phyloP scores from a whole-genome alignment of 1,140 invertebrate genomes.

The Pseudomyrmex pallidus region DNA sequence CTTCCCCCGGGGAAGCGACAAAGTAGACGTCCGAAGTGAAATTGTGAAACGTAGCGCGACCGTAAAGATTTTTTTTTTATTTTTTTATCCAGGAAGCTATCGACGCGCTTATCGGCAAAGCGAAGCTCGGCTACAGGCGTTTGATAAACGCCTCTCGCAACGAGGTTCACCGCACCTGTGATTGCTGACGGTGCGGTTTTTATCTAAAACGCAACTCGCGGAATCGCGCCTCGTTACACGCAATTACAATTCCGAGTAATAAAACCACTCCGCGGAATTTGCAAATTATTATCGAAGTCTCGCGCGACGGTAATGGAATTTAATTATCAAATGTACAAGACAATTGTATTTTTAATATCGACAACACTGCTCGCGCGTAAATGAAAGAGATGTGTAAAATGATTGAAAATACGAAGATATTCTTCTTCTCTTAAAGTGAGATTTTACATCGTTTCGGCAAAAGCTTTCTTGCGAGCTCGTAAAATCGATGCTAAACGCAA shows the following conservation, averaged over 20 bases:
- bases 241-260: not conserved
- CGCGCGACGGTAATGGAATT: too few species aligned
- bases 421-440: too few species aligned
- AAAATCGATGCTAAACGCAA: not conserved
- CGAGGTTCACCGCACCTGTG: not conserved
- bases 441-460: too few species aligned
- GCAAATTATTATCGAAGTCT: too few species aligned
- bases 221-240: not conserved
- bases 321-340: too few species aligned
- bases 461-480: not conserved
- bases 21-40: constrained; percentile 51
- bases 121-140: not conserved
- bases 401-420: too few species aligned
- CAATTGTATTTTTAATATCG: too few species aligned
- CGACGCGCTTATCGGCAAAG: constrained; percentile 30
- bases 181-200: constrained; percentile 21
- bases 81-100: constrained; percentile 7
- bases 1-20: constrained; percentile 47
- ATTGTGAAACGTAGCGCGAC: constrained; percentile 45
- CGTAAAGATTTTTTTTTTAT: not conserved
- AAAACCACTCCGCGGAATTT: too few species aligned
- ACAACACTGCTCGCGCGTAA: too few species aligned
- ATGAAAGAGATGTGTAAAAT: too few species aligned
- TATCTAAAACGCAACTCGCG: constrained; percentile 5
- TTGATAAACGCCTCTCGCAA: constrained; percentile 31